phyloP scores from a whole-genome alignment of 1,140 invertebrate species.

The Ladona fulva region DNA sequence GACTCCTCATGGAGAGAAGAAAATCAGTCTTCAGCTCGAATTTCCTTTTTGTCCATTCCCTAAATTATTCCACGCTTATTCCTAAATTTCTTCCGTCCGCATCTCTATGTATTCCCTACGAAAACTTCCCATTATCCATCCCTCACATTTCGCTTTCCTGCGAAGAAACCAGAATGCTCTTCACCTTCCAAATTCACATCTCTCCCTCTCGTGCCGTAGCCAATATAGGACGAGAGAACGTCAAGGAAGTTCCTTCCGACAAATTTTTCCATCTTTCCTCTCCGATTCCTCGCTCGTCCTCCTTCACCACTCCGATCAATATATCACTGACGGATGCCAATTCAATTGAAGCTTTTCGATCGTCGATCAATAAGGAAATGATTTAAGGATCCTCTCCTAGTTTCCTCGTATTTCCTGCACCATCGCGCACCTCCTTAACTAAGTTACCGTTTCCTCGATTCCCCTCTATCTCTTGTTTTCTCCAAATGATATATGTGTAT shows the following conservation, averaged over 20 bases:
- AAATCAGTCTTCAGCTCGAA: too few species aligned
- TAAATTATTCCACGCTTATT: not conserved
- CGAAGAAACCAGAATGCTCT: too few species aligned
- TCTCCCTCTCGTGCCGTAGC: too few species aligned
- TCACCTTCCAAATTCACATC: too few species aligned
- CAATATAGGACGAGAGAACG: too few species aligned
- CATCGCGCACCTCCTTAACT: not conserved
- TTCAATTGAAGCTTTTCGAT: conserved; percentile 7
- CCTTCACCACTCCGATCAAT: not conserved
- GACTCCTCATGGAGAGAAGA: too few species aligned
- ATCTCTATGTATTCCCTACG: not conserved
- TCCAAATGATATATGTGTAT: too few species aligned
- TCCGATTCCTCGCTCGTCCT: not conserved
- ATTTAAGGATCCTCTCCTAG: not conserved
- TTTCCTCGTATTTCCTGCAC: not conserved
- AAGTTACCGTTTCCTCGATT: not conserved
- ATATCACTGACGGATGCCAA: not conserved
- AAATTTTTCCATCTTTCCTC: not conserved
- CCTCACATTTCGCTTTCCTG: not conserved
- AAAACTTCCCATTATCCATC: not conserved
- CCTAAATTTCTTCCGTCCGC: not conserved
- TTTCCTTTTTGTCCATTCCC: not conserved
- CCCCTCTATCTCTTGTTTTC: not conserved
- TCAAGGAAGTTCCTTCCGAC: too few species aligned
- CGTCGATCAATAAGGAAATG: conserved; percentile 2